Base-by-base conservation (phyloP, 2,888 invertebrate species). In the Sympetrum striolatum region DNA sequence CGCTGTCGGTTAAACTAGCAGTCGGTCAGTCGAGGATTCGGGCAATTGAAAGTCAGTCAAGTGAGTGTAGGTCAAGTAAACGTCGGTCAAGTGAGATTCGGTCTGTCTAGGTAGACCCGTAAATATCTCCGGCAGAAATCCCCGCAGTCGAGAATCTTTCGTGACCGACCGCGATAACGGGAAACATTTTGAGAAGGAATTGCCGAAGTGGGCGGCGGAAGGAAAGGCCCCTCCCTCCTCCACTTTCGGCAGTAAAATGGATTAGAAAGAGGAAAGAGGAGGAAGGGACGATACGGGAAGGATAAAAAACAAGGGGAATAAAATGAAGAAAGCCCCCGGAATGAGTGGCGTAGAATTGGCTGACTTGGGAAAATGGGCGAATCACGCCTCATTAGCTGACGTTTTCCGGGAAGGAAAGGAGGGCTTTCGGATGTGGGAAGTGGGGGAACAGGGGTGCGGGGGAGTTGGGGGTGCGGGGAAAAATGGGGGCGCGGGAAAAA, bases 381-480 rank as follows among this genome's bases (percentile, higher is more conserved):
- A 86, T 86, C 86, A 86, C 86, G 86, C 86, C 86, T 86, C 86
- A 86, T 86, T 86, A 86, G 86, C 60, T 31, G 86, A 86, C 86
- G 60, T 60, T 86, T 86, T 86, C 60, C 60, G 35, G 86, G n/a
- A 60, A 60, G 82, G 82, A 35, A 82, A 60, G 37, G n/a, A 12
- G 39, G 82, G 82, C 5, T 44, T 82, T 48, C 3, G n/a, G 80
- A 37, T 25, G 37, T 31, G 80, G 80, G 2, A 8, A 0, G 82
- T 8, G 31, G 15, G 22, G 35, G 58, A 58, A 22, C 12, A 18
- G 25, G 22, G 14, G 44, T 22, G 44, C 10, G 53, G n/a, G n/a
- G n/a, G n/a, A n/a, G n/a, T n/a, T n/a, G n/a, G n/a, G 14, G 31
- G 31, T 14, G 22, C 31, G 25, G 25, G 15, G 4, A 25, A 10